Evolutionary conservation across 2,888 invertebrate species (phyloP), one percentile per base, ranked within the genome.

Genomic region (Cheilosia vernalis): DNA sequence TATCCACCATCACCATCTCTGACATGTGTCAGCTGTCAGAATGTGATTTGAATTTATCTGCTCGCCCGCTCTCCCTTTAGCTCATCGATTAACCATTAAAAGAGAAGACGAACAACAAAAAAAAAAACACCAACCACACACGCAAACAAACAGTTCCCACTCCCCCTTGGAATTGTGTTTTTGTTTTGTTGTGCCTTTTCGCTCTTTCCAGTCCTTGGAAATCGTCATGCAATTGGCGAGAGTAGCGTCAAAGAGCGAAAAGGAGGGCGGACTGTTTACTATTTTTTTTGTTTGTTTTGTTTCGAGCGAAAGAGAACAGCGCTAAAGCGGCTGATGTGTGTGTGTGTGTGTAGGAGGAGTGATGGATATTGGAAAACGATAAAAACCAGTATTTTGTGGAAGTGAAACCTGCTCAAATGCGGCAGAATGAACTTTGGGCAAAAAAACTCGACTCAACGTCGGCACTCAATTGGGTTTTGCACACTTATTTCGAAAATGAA

Each of bases 161-260:
- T 76, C 84, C 84, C 64, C 67, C 63, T 76, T 40, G 49, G 33
- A 37, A 30, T 55, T 61, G 13, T 17, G 21, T 53, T 47, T n/a
- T 58, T 55, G 51, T 47, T n/a, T 58, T 60, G 19, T 64, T 30
- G 37, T 72, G 63, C 44, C 56, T 21, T 63, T 72, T 77, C 70
- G 66, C 61, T 85, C 81, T 21, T 85, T 85, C 85, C 85, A 81
- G 81, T 60, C n/a, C 44, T 27, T 85, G 85, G 85, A 85, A 85
- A 47, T n/a, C 76, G 76, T 24, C 77, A 51, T 85, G 81, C 85
- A 85, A 85, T 85, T 85, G 85, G 85, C 51, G 85, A 85, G 81
- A 81, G 61, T 30, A 67, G 40, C 7, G 4, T 13, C 19, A 21
- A 76, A 85, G 85, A 85, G 85, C 77, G 49, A 63, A 63, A 53